phyloP scores from a whole-genome alignment of 1,140 invertebrate species.

The Dermatophagoides farinae region DNA sequence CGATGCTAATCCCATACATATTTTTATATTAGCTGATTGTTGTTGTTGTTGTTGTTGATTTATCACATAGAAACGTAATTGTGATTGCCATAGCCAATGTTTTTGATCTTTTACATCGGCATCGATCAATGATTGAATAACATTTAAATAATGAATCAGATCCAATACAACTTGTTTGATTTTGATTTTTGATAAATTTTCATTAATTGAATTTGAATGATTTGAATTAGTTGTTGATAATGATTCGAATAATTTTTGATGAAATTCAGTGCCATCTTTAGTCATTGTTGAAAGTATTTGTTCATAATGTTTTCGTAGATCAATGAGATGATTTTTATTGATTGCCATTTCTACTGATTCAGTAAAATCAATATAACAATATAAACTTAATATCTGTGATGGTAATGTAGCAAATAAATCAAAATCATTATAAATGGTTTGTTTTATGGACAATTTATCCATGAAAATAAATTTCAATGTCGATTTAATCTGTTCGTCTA shows the following conservation, averaged over 20 bases:
- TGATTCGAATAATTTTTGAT: neutral
- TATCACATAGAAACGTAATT: conserved; percentile 48
- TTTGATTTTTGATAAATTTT: conserved; percentile 38
- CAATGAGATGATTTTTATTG: conserved; percentile 34
- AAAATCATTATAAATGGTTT: conserved; percentile 50
- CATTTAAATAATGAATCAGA: conserved; percentile 65
- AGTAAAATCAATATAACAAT: conserved; percentile 53
- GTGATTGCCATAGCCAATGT: conserved; percentile 87
- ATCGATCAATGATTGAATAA: conserved; percentile 53
- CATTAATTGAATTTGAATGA: conserved; percentile 16
- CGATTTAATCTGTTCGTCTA: conserved; percentile 57
- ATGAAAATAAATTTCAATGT: conserved; percentile 41
- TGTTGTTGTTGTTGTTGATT: conserved; percentile 26
- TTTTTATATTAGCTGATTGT: conserved; percentile 24
- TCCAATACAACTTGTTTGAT: conserved; percentile 70
- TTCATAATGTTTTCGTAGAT: conserved; percentile 20
- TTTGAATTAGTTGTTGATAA: neutral
- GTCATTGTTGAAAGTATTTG: neutral
- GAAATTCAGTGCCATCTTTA: neutral
- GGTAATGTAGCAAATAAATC: conserved; percentile 40
- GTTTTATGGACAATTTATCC: conserved; percentile 22
- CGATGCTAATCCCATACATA: conserved; percentile 59
- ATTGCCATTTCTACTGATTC: conserved; percentile 60
- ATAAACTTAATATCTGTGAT: conserved; percentile 44
- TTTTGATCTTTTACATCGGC: conserved; percentile 37